phyloP scores from a whole-genome alignment of 2,888 invertebrate genomes.

The Celastrina argiolus region DNA sequence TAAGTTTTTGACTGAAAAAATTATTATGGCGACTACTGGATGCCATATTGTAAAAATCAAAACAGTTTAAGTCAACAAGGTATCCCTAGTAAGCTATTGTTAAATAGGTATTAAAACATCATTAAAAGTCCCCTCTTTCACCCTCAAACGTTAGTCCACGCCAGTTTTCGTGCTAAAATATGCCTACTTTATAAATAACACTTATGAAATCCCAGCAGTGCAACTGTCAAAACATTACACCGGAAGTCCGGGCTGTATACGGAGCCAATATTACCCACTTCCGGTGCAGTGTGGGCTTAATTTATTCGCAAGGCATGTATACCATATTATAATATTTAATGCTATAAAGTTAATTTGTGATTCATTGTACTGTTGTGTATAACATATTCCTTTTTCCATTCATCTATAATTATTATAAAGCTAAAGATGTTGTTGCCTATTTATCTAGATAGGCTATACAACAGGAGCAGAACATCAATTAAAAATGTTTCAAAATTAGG shows the following conservation, averaged over 20 bases:
- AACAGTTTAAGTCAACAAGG: neutral
- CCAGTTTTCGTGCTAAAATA: neutral
- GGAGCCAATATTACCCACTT: conserved; percentile 19
- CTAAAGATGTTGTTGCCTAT: no score
- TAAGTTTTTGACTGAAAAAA: no score
- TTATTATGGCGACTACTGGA: no score
- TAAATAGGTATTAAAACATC: neutral
- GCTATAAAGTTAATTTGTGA: neutral
- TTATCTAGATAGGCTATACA: no score
- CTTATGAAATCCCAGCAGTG: neutral
- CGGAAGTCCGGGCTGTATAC: neutral
- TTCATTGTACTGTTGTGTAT: no score
- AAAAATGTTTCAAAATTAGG: no score
- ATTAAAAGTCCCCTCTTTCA: no score
- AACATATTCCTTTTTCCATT: no score
- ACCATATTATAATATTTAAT: neutral
- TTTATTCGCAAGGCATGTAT: neutral
- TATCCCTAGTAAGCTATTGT: neutral
- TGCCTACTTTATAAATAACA: neutral
- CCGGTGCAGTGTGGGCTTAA: conserved; percentile 18
- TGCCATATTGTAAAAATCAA: neutral
- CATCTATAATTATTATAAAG: no score
- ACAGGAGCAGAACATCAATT: no score
- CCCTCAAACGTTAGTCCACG: neutral
- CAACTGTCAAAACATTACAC: conserved; percentile 6